A percentile compares a stretch with the other conserved stretches of the same genome.
phyloP scores from a whole-genome alignment of 2,113 vertebrate genomes.

The Apteryx owenii region DNA sequence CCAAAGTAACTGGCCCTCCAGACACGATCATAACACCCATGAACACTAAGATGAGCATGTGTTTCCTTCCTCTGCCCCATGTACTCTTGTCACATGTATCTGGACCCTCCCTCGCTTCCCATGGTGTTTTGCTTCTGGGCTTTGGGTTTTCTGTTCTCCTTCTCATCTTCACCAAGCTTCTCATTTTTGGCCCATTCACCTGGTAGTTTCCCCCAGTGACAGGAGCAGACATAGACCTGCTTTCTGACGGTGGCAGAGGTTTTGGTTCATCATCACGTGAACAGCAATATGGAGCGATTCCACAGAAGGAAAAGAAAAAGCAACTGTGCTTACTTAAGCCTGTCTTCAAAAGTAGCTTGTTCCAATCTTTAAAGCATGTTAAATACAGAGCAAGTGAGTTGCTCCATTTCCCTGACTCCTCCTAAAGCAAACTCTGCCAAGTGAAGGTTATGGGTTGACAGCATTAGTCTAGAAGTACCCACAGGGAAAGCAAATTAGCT shows the following conservation, averaged over 20 bases:
- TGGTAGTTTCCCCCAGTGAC: background rate
- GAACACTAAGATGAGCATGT: background rate
- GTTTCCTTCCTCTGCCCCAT: background rate
- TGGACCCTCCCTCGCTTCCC: background rate
- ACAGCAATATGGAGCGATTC: background rate
- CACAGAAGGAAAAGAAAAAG: background rate
- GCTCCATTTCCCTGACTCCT: background rate
- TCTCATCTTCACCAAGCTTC: background rate
- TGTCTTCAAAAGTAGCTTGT: background rate
- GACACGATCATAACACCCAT: background rate
- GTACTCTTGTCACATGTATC: accelerated
- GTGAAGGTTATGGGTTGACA: background rate
- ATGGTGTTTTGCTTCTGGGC: accelerated
- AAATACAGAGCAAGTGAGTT: background rate
- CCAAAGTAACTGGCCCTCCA: background rate
- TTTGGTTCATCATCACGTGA: background rate
- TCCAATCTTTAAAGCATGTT: no score
- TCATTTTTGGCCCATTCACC: background rate
- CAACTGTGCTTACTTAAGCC: background rate
- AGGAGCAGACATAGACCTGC: no score
- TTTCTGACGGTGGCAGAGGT: background rate
- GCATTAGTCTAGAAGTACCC: background rate
- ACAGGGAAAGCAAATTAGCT: background rate
- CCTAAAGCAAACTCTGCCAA: background rate
- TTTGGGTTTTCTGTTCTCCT: background rate